Conservation (phyloP, 2,888 invertebrate species). For the Diaphora mendica region DNA sequence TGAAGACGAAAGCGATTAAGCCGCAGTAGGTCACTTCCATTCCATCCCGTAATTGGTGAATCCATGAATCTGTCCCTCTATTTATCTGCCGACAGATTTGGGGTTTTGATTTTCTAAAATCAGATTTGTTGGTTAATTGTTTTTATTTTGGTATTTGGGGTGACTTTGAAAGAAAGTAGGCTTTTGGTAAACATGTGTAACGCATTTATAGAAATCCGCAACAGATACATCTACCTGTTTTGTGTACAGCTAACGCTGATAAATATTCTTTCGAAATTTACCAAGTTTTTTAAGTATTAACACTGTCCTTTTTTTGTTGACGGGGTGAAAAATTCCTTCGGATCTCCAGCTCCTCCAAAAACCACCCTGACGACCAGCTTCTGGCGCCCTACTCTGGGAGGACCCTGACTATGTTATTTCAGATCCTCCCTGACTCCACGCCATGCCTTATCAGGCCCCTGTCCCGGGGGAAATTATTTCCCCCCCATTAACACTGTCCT, state of each 20-base stretch:
- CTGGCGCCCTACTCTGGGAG: too few species aligned
- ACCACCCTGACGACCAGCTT: too few species aligned
- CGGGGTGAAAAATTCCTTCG: too few species aligned
- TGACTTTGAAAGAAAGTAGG: conserved; percentile 8
- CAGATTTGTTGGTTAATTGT: conserved; percentile 37
- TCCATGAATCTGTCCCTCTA: conserved; percentile 35
- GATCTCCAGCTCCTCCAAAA: too few species aligned
- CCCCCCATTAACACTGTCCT: not conserved
- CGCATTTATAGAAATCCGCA: not conserved
- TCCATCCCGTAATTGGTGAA: conserved; percentile 33
- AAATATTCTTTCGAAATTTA: not conserved
- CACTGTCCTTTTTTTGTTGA: too few species aligned
- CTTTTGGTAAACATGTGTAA: conserved; percentile 14
- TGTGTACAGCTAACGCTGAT: not conserved
- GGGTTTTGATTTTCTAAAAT: conserved; percentile 44
- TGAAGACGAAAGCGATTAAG: conserved; percentile 44
- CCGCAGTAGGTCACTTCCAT: conserved; percentile 28
- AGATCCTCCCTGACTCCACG: too few species aligned
- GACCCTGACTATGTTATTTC: too few species aligned
- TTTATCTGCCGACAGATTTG: conserved; percentile 34
- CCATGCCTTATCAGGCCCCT: too few species aligned
- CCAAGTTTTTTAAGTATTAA: not conserved
- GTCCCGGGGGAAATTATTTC: too few species aligned
- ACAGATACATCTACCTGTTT: not conserved
- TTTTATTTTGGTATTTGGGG: conserved; percentile 37